Base-by-base conservation (phyloP, 2,113 vertebrate genomes). In the Mustela lutreola region DNA sequence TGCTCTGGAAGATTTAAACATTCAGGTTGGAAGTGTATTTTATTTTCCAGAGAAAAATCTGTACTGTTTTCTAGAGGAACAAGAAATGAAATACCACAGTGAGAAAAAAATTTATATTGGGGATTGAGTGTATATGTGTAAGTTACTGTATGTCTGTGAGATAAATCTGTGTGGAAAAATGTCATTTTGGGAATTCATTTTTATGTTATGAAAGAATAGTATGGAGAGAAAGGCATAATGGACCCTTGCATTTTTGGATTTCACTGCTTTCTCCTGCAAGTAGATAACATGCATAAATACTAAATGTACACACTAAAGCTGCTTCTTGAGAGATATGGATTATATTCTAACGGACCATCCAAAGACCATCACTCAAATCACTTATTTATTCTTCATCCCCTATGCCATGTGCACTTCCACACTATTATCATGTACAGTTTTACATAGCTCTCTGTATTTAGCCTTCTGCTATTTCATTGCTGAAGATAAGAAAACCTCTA, bases 101-200 rank as follows among this genome's bases (percentile, higher is more conserved):
- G 45, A 94, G 58, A 33, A 73, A 87, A 79, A 58, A 67, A 80
- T 91, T 94, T 92, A 56, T 82, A 7, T 5, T 96, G 90, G 58
- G 85, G 87, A 84, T 91, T 93, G 71, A 65, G 45, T 89, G 50
- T 12, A 31, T 75, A 84, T 78, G 80, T 80, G 45, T 56, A 83
- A 84, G 5, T 73, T 76, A 48, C 21, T 67, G 45, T 22, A 16
- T 95, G 36, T 62, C 95, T 78, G 16, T 15, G 33, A 97, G 89
- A 95, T 87, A 95, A 97, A 84, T 94, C 86, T 95, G 22, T 78
- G 33, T 58, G 80, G 71, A 24, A 63, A 98, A 95, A 96, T 97
- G 94, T 90, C 96, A 96, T 83, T 95, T 87, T 42, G 84, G 81
- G 70, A 83, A 92, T 89, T 60, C 16, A 45, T 48, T 96, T 95